Evolutionary conservation across 2,113 vertebrate genomes (phyloP).

Genomic region (Callaeas wilsoni): DNA sequence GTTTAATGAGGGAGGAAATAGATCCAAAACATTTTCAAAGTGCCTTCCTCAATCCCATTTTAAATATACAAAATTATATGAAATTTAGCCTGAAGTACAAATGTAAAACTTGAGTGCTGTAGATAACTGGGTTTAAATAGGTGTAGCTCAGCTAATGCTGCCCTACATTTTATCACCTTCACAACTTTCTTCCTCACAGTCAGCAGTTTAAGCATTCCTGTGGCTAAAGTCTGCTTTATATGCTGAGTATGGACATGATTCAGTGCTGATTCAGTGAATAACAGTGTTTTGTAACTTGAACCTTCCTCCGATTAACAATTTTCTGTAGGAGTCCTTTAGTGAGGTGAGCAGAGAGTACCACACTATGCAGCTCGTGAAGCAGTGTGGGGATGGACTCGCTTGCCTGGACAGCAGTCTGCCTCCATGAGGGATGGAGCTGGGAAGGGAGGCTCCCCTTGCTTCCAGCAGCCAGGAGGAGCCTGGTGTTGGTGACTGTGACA

Average conservation of each 20-base stretch:
- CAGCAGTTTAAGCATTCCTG: not conserved
- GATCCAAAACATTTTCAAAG: not conserved
- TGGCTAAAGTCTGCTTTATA: not conserved
- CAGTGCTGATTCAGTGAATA: not conserved
- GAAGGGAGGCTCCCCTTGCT: not conserved
- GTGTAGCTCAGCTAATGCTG: not conserved
- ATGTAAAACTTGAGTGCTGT: not conserved
- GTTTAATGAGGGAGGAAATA: not conserved
- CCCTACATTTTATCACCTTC: not conserved
- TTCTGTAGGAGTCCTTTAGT: not conserved
- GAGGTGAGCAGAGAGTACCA: not conserved
- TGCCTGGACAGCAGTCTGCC: not conserved
- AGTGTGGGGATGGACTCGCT: not conserved
- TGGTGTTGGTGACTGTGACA: not conserved
- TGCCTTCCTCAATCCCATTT: not conserved
- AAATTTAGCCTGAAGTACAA: not conserved
- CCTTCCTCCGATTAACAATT: not conserved
- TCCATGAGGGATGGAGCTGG: fast-evolving
- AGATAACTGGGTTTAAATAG: not conserved
- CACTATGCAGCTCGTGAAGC: not conserved
- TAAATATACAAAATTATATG: not conserved
- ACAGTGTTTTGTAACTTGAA: not conserved
- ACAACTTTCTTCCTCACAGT: not conserved
- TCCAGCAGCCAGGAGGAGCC: not conserved
- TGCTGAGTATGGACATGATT: not conserved